These are phyloP conservation scores for Palaemon carinicauda DNA, from an alignment of 1,140 invertebrate genomes.

Conservation along the genomic window DNA sequence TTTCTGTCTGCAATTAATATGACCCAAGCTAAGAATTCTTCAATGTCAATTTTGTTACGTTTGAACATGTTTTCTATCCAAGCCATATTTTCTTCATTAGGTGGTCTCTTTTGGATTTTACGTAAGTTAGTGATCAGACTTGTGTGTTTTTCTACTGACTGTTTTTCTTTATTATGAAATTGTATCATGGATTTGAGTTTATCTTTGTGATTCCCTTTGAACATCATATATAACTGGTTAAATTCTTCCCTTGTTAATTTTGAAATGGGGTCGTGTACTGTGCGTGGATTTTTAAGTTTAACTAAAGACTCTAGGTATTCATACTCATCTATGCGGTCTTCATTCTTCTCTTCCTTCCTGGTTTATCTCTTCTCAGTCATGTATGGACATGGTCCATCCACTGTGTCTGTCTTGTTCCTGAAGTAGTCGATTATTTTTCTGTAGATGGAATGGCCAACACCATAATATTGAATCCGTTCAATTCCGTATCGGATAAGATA, in stretches of 20 bases:
- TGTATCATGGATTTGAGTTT: neutral
- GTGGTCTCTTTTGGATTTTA: neutral
- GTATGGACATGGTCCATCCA: conserved; percentile 22
- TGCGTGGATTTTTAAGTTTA: neutral
- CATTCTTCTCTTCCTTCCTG: neutral
- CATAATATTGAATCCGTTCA: conserved; percentile 6
- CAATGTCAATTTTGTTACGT: neutral
- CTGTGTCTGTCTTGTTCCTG: neutral
- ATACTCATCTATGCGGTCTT: neutral
- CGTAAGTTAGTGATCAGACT: neutral
- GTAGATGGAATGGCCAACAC: neutral
- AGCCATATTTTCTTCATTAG: neutral
- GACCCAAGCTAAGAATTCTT: neutral
- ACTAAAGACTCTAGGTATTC: neutral
- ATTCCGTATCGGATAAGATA: conserved; percentile 35
- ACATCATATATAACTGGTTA: neutral
- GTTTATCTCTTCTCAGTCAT: neutral
- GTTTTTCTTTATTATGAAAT: neutral
- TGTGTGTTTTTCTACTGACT: neutral
- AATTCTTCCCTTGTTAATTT: neutral
- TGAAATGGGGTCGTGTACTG: neutral
- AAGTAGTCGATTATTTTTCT: conserved; percentile 11
- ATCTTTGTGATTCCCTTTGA: neutral
- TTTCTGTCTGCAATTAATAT: neutral
- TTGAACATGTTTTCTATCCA: conserved; percentile 1